Evolutionary conservation across 2,797 vertebrate genomes (phyloP).

Genomic region (Myiotriccus ornatus): DNA sequence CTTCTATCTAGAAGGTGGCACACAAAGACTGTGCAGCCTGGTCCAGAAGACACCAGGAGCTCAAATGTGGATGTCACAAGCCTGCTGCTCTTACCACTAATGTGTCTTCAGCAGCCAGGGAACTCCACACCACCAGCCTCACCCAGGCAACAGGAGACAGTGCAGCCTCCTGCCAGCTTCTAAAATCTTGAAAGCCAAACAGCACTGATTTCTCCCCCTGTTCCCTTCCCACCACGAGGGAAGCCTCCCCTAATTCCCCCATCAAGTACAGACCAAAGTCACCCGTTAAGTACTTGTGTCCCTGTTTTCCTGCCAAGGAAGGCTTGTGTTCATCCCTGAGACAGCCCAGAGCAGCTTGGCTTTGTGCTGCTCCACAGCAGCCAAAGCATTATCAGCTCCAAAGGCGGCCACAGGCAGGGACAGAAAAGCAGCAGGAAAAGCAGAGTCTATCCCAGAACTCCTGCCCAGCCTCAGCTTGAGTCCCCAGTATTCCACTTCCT

Average conservation of each 20-base stretch:
- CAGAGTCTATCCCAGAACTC: neutral
- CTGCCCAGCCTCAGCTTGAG: neutral
- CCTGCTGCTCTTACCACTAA: neutral
- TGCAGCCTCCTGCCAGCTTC: neutral
- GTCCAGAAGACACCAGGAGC: neutral
- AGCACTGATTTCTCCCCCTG: neutral
- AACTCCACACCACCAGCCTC: neutral
- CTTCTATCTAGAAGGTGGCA: neutral
- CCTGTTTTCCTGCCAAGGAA: neutral
- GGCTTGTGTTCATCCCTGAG: neutral
- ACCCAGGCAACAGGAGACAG: neutral
- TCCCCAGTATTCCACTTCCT: conserved; percentile 3
- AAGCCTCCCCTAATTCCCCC: neutral
- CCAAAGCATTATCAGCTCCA: neutral
- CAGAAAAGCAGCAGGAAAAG: conserved; percentile 40
- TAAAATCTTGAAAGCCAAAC: neutral
- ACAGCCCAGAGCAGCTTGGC: neutral
- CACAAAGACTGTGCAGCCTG: neutral
- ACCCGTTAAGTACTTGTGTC: accelerated
- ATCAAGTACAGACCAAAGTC: neutral
- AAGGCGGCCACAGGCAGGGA: neutral
- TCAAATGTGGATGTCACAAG: neutral
- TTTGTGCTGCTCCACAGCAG: neutral
- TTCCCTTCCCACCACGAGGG: neutral
- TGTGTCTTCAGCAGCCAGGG: neutral